These are phyloP conservation scores for Esperia sulphurella DNA, from an alignment of 2,888 invertebrate genomes.

Conservation along the genomic window DNA sequence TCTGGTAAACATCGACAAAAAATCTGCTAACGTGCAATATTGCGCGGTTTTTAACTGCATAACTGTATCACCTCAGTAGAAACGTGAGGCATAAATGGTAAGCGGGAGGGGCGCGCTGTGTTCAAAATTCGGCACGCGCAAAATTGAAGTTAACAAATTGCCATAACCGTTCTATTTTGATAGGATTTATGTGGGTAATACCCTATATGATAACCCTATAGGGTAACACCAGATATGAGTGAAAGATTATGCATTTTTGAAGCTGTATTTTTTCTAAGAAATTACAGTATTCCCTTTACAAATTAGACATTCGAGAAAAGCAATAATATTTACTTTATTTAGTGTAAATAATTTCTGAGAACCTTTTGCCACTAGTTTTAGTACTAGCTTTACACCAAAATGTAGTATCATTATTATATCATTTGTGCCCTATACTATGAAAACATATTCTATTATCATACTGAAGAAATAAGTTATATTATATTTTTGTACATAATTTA, in stretches of 20 bases:
- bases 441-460: conserved; percentile 3
- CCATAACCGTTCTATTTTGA: too few relatives aligned
- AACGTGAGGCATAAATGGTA: too few relatives aligned
- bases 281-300: conserved; percentile 4
- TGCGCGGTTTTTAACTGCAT: too few relatives aligned
- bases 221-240: background rate
- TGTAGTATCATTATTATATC: conserved; percentile 48
- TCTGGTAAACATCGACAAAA: too few relatives aligned
- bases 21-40: too few relatives aligned
- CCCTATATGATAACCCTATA: background rate
- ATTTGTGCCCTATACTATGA: conserved; percentile 46
- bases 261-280: background rate
- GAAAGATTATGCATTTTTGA: conserved; percentile 1
- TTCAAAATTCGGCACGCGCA: too few relatives aligned
- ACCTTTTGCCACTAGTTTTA: conserved; percentile 65
- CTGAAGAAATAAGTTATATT: conserved; percentile 24
- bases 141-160: too few relatives aligned
- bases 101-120: too few relatives aligned
- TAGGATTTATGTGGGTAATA: too few relatives aligned
- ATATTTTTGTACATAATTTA: conserved; percentile 51
- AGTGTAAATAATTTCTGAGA: conserved; percentile 5
- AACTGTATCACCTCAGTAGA: too few relatives aligned
- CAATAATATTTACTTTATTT: background rate
- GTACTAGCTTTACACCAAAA: conserved; percentile 76
- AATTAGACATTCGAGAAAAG: conserved; percentile 7